These are phyloP conservation scores for Leistus spinibarbis DNA, from an alignment of 2,888 invertebrate genomes.

Conservation along the genomic window DNA sequence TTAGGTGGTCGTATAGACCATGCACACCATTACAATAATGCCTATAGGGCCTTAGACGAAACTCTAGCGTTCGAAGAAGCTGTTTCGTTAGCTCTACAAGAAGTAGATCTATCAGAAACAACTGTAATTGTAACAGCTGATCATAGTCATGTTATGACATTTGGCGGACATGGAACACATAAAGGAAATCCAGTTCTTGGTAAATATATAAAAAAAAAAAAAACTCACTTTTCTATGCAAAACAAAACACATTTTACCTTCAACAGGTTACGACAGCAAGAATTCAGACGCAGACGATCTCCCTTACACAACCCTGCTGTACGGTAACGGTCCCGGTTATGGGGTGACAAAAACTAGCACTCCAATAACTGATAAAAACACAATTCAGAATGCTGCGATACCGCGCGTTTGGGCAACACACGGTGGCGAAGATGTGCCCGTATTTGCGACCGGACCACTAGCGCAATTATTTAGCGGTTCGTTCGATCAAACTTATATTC, in stretches of 20 bases:
- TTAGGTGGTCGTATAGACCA: constrained; percentile 67
- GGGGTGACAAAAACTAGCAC: constrained; percentile 59
- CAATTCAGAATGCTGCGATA: constrained; percentile 67
- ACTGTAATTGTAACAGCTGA: constrained; percentile 71
- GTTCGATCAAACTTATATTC: constrained; percentile 77
- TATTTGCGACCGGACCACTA: constrained; percentile 69
- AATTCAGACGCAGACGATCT: constrained; percentile 69
- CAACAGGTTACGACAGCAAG: constrained; percentile 67
- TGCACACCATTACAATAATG: constrained; percentile 68
- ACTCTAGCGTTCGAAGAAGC: constrained; percentile 57
- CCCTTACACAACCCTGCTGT: constrained; percentile 71
- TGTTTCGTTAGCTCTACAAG: constrained; percentile 57
- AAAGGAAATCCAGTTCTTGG: constrained; percentile 63
- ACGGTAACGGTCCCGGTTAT: constrained; percentile 73
- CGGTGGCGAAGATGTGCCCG: constrained; percentile 76
- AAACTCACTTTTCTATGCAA: neutral
- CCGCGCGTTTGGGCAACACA: constrained; percentile 76
- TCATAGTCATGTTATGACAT: constrained; percentile 67
- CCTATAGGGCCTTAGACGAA: constrained; percentile 67
- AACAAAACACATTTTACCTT: neutral
- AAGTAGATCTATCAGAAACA: constrained; percentile 63
- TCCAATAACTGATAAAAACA: constrained; percentile 46
- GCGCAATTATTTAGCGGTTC: constrained; percentile 67
- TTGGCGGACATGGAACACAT: constrained; percentile 66
- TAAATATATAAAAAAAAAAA: neutral